Conservation (phyloP, 2,113 vertebrate species). For the Polyodon spathula region DNA sequence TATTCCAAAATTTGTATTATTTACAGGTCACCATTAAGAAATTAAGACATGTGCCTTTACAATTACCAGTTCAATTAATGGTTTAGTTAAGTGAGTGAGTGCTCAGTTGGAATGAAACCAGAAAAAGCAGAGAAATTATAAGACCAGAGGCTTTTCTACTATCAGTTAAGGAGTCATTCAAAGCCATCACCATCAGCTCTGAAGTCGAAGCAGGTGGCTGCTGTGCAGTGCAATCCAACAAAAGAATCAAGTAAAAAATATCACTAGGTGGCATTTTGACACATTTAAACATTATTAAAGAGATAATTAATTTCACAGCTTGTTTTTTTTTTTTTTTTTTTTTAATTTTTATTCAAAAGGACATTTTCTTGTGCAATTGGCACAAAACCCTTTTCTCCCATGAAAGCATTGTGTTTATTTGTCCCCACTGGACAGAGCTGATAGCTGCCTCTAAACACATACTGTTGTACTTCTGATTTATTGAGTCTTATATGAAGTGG, state of each 20-base stretch:
- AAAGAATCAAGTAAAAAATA: slow-evolving; percentile 38
- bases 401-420: slow-evolving; percentile 29
- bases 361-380: not conserved
- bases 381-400: not conserved
- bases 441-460: slow-evolving; percentile 30
- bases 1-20: not conserved
- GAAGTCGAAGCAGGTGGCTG: not conserved
- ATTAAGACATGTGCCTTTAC: not conserved
- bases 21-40: not conserved
- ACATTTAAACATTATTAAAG: slow-evolving; percentile 61
- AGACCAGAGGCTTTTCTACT: not conserved
- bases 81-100: too few relatives aligned
- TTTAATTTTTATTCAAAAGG: not conserved
- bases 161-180: not conserved
- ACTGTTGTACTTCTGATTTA: not conserved
- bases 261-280: slow-evolving; percentile 71
- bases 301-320: slow-evolving; percentile 44
- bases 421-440: slow-evolving; percentile 24
- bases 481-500: not conserved
- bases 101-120: too few relatives aligned
- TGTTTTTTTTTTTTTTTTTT: not conserved
- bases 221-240: slow-evolving; percentile 1
- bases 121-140: too few relatives aligned
- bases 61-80: too few relatives aligned
- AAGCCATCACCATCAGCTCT: not conserved